Conservation (phyloP, 2,888 invertebrate genomes). For the Drosophila macrospina region DNA sequence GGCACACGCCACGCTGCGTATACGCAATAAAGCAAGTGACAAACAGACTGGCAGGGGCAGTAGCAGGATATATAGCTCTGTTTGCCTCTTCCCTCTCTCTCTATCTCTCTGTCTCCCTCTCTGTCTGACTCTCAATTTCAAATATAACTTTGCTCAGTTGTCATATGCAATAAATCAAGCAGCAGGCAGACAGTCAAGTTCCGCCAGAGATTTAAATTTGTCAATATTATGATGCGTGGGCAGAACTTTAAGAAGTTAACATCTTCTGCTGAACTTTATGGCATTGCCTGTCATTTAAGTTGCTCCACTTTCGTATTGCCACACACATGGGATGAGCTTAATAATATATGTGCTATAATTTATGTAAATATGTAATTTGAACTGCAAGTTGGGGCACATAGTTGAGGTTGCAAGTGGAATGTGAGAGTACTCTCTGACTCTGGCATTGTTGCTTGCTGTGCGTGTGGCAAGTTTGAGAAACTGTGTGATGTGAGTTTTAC, state of each 20-base stretch:
- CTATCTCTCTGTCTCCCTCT: background rate
- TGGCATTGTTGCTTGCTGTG: conserved; percentile 18
- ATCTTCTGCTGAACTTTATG: conserved; percentile 17
- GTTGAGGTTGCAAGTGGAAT: conserved; percentile 21
- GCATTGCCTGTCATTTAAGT: conserved; percentile 25
- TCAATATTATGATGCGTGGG: conserved; percentile 36
- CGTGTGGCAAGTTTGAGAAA: conserved; percentile 4
- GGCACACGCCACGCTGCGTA: conserved; percentile 51
- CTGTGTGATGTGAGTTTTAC: conserved; percentile 3
- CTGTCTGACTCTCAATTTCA: conserved; percentile 7
- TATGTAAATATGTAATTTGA: conserved; percentile 20
- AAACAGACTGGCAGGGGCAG: conserved; percentile 22
- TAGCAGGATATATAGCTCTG: background rate
- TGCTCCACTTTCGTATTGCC: conserved; percentile 6
- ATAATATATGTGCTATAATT: conserved; percentile 14
- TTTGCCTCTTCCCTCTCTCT: background rate
- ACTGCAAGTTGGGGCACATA: conserved; percentile 8
- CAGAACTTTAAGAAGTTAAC: conserved; percentile 44
- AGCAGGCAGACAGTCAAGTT: background rate
- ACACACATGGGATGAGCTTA: conserved; percentile 5
- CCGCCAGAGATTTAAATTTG: conserved; percentile 48
- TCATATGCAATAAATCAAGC: conserved; percentile 67
- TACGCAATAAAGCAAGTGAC: conserved; percentile 62
- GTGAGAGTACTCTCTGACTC: background rate
- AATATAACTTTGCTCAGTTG: conserved; percentile 48